phyloP scores from a whole-genome alignment of 2,113 vertebrate species.

The Calidris pygmaea region DNA sequence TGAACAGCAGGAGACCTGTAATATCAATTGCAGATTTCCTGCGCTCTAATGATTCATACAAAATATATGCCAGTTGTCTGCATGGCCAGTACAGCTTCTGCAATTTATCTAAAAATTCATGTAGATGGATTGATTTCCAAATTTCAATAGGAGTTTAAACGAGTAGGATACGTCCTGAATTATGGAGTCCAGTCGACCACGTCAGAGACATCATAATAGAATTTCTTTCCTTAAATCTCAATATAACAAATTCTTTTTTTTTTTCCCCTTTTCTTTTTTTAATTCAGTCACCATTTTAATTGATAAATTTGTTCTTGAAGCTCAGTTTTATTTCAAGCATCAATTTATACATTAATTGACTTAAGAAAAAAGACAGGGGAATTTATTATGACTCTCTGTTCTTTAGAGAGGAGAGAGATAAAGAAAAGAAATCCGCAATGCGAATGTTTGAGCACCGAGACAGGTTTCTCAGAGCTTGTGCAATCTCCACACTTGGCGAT shows the following conservation, averaged over 20 bases:
- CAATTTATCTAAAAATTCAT: neutral
- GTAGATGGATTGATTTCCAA: neutral
- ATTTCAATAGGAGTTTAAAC: neutral
- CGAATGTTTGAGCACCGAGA: neutral
- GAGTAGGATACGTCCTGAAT: neutral
- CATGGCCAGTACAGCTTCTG: neutral
- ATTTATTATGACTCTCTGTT: neutral
- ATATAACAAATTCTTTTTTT: neutral
- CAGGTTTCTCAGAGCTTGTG: neutral
- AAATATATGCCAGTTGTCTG: neutral
- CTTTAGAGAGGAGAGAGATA: neutral
- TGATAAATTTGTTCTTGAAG: neutral
- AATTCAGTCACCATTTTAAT: neutral
- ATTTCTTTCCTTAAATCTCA: neutral
- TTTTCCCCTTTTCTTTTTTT: neutral
- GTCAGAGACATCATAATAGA: neutral
- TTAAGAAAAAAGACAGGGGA: neutral
- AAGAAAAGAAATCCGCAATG: neutral
- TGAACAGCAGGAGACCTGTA: conserved; percentile 1
- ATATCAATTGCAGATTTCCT: neutral
- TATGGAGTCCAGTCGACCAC: neutral
- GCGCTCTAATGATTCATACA: neutral
- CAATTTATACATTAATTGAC: neutral
- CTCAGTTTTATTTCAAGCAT: neutral
- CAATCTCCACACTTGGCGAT: neutral